Evolutionary conservation across 2,113 vertebrate species (phyloP).

Genomic region (Hemibagrus wyckioides): DNA sequence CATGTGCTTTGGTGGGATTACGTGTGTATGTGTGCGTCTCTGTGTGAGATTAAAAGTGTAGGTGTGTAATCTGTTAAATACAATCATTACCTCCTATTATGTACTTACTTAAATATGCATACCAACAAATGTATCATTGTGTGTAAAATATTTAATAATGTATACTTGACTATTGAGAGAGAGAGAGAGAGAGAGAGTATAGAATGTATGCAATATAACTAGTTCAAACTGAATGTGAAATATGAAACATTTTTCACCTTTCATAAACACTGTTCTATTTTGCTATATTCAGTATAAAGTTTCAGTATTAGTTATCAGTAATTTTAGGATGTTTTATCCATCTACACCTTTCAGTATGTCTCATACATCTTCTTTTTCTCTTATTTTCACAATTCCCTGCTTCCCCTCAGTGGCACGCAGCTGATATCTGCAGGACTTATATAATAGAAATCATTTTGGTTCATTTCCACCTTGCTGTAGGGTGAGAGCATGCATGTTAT

Average conservation of each 20-base stretch:
- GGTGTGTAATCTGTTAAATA: not conserved
- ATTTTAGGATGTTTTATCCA: not conserved
- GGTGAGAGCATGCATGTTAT: not conserved
- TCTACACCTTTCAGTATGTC: not conserved
- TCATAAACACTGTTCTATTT: not conserved
- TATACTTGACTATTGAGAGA: not conserved
- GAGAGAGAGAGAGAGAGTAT: too few relatives aligned
- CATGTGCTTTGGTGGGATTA: slow-evolving; percentile 12
- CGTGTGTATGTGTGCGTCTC: not conserved
- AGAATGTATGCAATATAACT: not conserved
- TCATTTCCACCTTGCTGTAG: slow-evolving; percentile 46
- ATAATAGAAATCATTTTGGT: slow-evolving; percentile 54
- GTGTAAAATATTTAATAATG: not conserved
- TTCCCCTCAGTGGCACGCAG: slow-evolving; percentile 34
- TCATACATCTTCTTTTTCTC: not conserved
- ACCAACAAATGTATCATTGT: not conserved
- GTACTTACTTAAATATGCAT: not conserved
- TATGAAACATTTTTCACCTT: not conserved
- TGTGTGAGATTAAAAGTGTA: not conserved
- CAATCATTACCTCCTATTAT: not conserved
- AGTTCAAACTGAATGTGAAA: not conserved
- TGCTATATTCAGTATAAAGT: not conserved
- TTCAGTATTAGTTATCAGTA: not conserved
- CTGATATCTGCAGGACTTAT: slow-evolving; percentile 55
- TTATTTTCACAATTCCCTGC: not conserved